phyloP scores from a whole-genome alignment of 2,888 invertebrate genomes.

The Hirtodrosophila trivittata region DNA sequence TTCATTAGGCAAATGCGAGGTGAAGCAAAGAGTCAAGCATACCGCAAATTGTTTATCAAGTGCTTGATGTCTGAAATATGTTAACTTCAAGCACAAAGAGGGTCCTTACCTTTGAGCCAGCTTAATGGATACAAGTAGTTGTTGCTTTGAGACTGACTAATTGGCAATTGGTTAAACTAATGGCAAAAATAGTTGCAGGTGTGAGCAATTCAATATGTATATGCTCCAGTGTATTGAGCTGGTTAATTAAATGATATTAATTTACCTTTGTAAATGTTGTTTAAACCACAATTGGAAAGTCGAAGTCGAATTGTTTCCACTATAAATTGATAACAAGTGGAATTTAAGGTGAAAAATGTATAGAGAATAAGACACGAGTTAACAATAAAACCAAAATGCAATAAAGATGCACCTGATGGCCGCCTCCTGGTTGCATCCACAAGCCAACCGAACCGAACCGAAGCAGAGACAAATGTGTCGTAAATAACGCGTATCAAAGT shows the following conservation, averaged over 20 bases:
- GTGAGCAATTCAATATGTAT: no score
- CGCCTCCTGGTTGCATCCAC: conserved; percentile 16
- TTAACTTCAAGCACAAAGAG: conserved; percentile 10
- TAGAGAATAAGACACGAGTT: no score
- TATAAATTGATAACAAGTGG: no score
- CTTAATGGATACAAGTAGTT: background rate
- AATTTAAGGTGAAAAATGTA: no score
- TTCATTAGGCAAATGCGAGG: conserved; percentile 53
- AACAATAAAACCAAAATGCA: no score
- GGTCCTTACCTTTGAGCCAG: background rate
- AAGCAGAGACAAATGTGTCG: conserved; percentile 74
- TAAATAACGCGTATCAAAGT: conserved; percentile 70
- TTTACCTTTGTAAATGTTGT: no score
- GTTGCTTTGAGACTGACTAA: conserved; percentile 16
- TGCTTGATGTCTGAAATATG: conserved; percentile 13
- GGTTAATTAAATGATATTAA: background rate
- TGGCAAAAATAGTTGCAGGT: background rate
- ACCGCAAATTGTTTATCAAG: conserved; percentile 9
- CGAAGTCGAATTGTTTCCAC: no score
- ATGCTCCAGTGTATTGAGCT: background rate
- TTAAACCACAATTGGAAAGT: no score
- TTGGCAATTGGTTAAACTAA: conserved; percentile 25
- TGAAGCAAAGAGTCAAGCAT: conserved; percentile 1
- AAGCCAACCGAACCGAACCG: conserved; percentile 44
- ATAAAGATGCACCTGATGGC: conserved; percentile 1